Evolutionary conservation across 2,888 invertebrate genomes (phyloP).

Genomic region (Encarsia formosa): DNA sequence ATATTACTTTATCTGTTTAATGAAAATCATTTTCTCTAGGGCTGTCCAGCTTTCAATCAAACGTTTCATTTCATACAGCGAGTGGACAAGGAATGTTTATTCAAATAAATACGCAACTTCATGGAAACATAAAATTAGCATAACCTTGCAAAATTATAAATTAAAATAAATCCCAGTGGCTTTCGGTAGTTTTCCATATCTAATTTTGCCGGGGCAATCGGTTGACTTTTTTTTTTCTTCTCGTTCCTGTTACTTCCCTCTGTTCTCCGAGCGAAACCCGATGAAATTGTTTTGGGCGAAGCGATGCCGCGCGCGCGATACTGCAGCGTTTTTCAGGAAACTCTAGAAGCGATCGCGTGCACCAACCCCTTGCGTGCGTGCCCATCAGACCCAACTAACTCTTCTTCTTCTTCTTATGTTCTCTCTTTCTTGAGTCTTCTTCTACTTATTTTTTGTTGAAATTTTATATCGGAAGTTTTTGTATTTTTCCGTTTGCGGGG

Average conservation of each 20-base stretch:
- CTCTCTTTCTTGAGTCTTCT: neutral
- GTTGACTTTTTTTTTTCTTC: too few relatives aligned
- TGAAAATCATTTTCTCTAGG: too few relatives aligned
- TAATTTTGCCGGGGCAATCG: constrained; percentile 3
- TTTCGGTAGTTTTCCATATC: constrained; percentile 11
- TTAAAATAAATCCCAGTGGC: too few relatives aligned
- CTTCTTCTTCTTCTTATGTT: neutral
- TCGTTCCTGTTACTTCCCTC: neutral
- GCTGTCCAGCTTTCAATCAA: too few relatives aligned
- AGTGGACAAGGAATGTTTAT: too few relatives aligned
- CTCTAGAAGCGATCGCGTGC: constrained; percentile 13
- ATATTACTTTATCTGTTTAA: too few relatives aligned
- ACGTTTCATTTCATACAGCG: too few relatives aligned
- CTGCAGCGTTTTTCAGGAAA: constrained; percentile 21
- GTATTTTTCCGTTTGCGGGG: neutral
- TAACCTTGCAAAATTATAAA: too few relatives aligned
- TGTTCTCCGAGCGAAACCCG: constrained; percentile 7
- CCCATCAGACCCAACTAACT: neutral
- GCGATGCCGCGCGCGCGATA: too few relatives aligned
- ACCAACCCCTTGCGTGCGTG: constrained; percentile 2
- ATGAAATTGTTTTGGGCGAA: constrained; percentile 9
- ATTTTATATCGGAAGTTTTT: neutral
- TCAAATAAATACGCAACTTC: too few relatives aligned
- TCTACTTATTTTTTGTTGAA: neutral
- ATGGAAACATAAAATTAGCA: too few relatives aligned